Conservation (phyloP, 2,113 vertebrate genomes). For the Catharus fuscescens region DNA sequence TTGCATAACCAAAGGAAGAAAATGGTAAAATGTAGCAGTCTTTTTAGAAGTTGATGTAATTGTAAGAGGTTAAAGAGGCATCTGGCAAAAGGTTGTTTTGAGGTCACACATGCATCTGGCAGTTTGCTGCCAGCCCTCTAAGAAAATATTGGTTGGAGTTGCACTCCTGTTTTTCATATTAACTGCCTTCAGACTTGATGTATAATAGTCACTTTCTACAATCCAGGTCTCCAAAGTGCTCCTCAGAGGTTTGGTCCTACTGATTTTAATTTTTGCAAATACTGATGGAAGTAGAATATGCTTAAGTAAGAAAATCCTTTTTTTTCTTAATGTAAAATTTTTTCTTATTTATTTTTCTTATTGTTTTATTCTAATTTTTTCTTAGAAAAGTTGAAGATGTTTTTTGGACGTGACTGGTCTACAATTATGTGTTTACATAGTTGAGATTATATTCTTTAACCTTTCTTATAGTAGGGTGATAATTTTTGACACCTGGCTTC, state of each 20-base stretch:
- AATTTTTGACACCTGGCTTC: background rate
- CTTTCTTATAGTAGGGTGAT: background rate
- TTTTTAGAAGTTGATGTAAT: constrained; percentile 53
- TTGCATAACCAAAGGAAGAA: constrained; percentile 41
- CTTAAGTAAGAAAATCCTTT: background rate
- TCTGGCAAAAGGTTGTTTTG: constrained; percentile 68
- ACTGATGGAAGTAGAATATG: background rate
- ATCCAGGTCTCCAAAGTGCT: background rate
- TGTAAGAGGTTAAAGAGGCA: constrained; percentile 64
- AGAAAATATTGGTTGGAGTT: constrained; percentile 56
- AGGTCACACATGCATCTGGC: constrained; percentile 62
- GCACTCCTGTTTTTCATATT: constrained; percentile 57
- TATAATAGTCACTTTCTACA: constrained; percentile 3
- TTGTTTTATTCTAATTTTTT: background rate
- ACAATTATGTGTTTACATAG: background rate
- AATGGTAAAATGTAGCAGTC: constrained; percentile 33
- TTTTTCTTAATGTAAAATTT: no score
- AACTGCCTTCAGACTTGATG: constrained; percentile 50
- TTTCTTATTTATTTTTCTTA: no score
- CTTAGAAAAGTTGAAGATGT: background rate
- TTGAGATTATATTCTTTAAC: background rate
- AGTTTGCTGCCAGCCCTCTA: constrained; percentile 43
- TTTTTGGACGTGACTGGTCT: background rate
- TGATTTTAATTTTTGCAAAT: constrained; percentile 1
- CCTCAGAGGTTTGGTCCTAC: background rate